Evolutionary conservation across 2,113 vertebrate species (phyloP).

Genomic region (Gnathonemus longibarbis): DNA sequence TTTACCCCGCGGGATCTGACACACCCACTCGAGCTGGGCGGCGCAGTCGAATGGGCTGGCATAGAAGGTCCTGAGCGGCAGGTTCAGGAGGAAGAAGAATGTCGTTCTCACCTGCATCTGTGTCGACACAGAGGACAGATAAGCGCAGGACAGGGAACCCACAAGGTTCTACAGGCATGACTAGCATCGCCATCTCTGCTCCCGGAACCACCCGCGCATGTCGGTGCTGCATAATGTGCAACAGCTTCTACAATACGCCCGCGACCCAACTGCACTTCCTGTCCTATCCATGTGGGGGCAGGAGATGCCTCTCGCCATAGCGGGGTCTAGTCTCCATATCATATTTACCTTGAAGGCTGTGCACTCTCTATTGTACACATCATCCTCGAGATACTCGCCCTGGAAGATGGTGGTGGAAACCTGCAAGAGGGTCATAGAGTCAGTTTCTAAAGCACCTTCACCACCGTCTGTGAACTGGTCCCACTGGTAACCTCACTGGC

Average conservation of each 20-base stretch:
- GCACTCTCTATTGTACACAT: constrained; percentile 77
- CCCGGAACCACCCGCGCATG: background rate
- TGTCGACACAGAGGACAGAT: background rate
- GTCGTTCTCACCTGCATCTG: constrained; percentile 44
- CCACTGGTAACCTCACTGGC: background rate
- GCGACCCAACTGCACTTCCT: background rate
- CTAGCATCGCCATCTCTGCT: background rate
- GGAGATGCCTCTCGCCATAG: background rate
- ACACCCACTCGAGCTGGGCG: constrained; percentile 82
- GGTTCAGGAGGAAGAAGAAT: constrained; percentile 34
- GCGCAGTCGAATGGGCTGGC: constrained; percentile 82
- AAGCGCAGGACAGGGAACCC: background rate
- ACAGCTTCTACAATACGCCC: background rate
- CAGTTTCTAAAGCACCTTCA: background rate
- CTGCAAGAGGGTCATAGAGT: constrained; percentile 45
- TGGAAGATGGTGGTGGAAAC: constrained; percentile 69
- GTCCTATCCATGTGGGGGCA: background rate
- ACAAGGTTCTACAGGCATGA: background rate
- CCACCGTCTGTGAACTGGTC: too few relatives aligned
- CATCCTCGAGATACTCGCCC: constrained; percentile 69
- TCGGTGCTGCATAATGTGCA: background rate
- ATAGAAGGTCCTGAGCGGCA: constrained; percentile 48
- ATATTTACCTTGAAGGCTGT: constrained; percentile 77
- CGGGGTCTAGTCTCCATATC: background rate
- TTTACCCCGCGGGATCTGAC: constrained; percentile 86